phyloP scores from a whole-genome alignment of 1,140 invertebrate genomes.

The Drosophila carrolli region DNA sequence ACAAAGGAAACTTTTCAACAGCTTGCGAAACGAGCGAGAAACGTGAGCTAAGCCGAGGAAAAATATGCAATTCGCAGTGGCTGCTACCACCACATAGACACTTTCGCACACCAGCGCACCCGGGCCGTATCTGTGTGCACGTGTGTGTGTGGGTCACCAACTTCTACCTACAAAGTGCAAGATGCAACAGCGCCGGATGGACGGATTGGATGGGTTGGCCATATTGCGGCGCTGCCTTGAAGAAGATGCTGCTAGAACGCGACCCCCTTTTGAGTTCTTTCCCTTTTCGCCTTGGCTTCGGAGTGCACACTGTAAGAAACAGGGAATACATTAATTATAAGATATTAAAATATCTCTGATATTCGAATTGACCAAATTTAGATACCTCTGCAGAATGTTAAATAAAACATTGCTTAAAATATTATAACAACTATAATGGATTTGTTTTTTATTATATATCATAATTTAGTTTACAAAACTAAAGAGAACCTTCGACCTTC shows the following conservation, averaged over 20 bases:
- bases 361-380: no score
- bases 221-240: conserved; percentile 41
- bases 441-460: no score
- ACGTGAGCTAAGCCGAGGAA: conserved; percentile 58
- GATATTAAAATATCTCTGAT: no score
- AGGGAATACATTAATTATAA: no score
- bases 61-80: conserved; percentile 58
- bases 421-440: no score
- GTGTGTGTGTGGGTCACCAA: conserved; percentile 31
- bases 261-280: conserved; percentile 22
- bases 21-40: conserved; percentile 64
- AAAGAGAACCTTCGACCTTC: no score
- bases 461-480: no score
- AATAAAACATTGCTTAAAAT: no score
- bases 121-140: conserved; percentile 2
- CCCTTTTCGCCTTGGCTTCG: conserved; percentile 1
- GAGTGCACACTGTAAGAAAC: conserved; percentile 1
- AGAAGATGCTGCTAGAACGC: conserved; percentile 45
- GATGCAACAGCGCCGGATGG: conserved; percentile 41
- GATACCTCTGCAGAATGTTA: no score
- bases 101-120: conserved; percentile 1
- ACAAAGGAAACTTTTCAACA: conserved; percentile 67
- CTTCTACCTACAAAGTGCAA: conserved; percentile 47
- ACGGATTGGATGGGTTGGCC: conserved; percentile 36
- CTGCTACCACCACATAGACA: conserved; percentile 15